A percentile compares a stretch with the other conserved stretches of the same genome.
These are phyloP conservation scores for Phaedon cochleariae DNA, from an alignment of 2,888 invertebrate species.

Conservation along the genomic window DNA sequence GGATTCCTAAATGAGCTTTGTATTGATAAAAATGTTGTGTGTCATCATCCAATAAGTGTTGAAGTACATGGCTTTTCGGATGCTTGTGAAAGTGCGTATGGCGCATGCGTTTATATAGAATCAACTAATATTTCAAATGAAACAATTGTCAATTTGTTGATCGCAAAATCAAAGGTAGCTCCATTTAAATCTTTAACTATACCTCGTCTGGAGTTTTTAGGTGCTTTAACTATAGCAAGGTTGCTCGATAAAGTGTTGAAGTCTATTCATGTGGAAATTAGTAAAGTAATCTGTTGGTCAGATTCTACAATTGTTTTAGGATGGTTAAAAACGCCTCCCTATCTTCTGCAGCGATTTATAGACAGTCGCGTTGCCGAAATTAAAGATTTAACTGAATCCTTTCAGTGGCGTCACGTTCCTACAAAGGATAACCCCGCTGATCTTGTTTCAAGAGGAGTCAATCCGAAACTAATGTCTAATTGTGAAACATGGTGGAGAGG, in stretches of 20 bases:
- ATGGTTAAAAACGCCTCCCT: conserved; percentile 33
- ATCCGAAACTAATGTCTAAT: conserved; percentile 21
- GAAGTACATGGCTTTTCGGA: background rate
- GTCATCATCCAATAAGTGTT: too few species aligned
- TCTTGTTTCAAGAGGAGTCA: conserved; percentile 30
- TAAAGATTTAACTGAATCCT: conserved; percentile 22
- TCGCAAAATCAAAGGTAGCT: conserved; percentile 14
- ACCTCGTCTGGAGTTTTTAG: conserved; percentile 4
- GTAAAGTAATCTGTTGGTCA: conserved; percentile 1
- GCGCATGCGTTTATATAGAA: background rate
- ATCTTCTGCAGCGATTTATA: conserved; percentile 37
- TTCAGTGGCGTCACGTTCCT: conserved; percentile 35
- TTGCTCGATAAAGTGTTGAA: conserved; percentile 10
- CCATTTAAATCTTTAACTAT: conserved; percentile 6
- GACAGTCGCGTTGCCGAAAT: conserved; percentile 38
- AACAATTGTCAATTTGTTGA: background rate
- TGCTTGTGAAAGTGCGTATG: background rate
- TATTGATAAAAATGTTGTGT: too few species aligned
- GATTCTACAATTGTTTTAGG: conserved; percentile 32
- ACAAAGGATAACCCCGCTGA: conserved; percentile 38
- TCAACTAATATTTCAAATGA: background rate
- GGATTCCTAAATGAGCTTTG: too few species aligned
- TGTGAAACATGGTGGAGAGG: conserved; percentile 38
- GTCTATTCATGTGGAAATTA: background rate
- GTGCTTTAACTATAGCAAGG: conserved; percentile 2